Conservation (phyloP, 2,888 invertebrate genomes). For the Cotesia congregata region DNA sequence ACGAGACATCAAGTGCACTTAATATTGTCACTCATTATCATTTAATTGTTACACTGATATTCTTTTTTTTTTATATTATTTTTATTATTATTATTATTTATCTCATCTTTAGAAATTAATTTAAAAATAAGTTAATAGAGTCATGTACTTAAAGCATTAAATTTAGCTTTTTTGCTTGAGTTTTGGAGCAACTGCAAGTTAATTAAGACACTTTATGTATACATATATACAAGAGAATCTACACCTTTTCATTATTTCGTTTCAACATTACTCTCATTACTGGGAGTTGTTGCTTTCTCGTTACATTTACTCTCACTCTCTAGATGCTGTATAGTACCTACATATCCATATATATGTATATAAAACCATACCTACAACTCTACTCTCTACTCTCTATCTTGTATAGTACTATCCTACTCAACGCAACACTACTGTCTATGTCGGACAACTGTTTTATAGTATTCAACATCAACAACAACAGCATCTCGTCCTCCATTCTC, state of each 20-base stretch:
- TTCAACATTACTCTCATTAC: constrained; percentile 53
- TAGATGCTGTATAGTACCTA: constrained; percentile 17
- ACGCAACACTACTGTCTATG: not conserved
- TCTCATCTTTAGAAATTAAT: not conserved
- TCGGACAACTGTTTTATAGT: not conserved
- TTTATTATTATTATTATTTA: not conserved
- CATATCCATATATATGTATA: not conserved
- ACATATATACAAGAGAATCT: constrained; percentile 16
- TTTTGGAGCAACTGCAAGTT: constrained; percentile 15
- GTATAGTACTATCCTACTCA: not conserved
- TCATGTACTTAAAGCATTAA: constrained; percentile 7
- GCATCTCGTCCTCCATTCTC: not conserved
- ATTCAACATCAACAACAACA: not conserved
- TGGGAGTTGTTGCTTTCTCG: constrained; percentile 28
- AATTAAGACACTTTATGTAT: constrained; percentile 16
- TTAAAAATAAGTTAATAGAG: not conserved
- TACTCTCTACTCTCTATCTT: not conserved
- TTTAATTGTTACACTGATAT: not conserved
- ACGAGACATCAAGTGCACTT: constrained; percentile 10
- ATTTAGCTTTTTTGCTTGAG: not conserved
- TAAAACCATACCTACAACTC: not conserved
- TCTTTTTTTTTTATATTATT: not conserved
- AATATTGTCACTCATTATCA: not conserved
- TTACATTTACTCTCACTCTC: constrained; percentile 16
- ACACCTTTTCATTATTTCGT: constrained; percentile 49